These are phyloP conservation scores for Trypoxylus dichotomus DNA, from an alignment of 1,140 invertebrate genomes.

Conservation along the genomic window DNA sequence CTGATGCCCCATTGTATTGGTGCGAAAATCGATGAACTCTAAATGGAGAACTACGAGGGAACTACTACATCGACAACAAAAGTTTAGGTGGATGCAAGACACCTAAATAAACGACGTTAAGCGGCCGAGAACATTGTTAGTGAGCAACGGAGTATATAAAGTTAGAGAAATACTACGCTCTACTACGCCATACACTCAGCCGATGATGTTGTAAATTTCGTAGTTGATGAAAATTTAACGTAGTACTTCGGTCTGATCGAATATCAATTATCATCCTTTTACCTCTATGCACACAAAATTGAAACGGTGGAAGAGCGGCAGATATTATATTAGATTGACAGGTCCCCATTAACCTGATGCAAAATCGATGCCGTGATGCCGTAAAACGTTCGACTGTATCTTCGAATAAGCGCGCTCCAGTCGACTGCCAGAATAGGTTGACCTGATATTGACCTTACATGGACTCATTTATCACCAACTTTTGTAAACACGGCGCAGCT, in stretches of 20 bases:
- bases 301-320: constrained; percentile 1
- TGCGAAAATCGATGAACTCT: not conserved
- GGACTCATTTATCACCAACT: constrained; percentile 6
- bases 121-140: not conserved
- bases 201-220: constrained; percentile 19
- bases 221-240: constrained; percentile 25
- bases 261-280: constrained; percentile 25
- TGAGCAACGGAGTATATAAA: not conserved
- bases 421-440: not conserved
- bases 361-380: constrained; percentile 3
- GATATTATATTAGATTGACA: constrained; percentile 5
- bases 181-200: not conserved
- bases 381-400: not conserved
- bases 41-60: not conserved
- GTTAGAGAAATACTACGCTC: not conserved
- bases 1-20: not conserved
- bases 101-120: not conserved
- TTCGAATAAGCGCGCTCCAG: not conserved
- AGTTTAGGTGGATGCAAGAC: not conserved
- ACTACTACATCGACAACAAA: not conserved
- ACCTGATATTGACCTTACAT: constrained; percentile 20
- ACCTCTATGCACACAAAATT: constrained; percentile 21
- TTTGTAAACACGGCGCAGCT: not conserved
- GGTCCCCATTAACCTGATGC: constrained; percentile 19
- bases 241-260: constrained; percentile 1